Percentiles rank a stretch among this genome's conserved stretches.
Evolutionary conservation across 2,888 invertebrate genomes (phyloP).

Genomic region (Actias luna): DNA sequence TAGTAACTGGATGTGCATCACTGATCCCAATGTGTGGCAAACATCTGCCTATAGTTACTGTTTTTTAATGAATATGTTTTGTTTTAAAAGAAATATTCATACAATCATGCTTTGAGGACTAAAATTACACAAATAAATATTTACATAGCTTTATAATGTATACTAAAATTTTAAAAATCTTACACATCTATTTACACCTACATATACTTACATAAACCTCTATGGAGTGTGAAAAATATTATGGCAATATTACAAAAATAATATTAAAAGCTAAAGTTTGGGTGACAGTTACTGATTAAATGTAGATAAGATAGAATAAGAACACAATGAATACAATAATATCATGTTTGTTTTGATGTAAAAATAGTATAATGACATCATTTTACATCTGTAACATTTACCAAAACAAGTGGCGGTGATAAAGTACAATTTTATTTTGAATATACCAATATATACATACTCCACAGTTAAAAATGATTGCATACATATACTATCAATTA

Average conservation of each 20-base stretch:
- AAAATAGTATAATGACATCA: background rate
- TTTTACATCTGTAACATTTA: background rate
- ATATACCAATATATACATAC: background rate
- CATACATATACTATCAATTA: background rate
- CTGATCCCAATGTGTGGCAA: too few species aligned
- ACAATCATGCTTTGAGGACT: too few species aligned
- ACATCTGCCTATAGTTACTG: too few species aligned
- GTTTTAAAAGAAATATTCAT: too few species aligned
- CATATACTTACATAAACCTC: too few species aligned
- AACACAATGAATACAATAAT: background rate
- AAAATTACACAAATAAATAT: too few species aligned
- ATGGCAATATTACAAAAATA: background rate
- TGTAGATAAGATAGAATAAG: constrained; percentile 5
- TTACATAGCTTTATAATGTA: too few species aligned
- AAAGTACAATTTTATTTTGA: background rate
- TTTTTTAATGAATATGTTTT: too few species aligned
- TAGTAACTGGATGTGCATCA: too few species aligned
- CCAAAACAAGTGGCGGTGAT: background rate
- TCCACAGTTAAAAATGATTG: background rate
- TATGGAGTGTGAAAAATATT: too few species aligned
- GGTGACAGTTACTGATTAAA: background rate
- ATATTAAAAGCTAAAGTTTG: background rate
- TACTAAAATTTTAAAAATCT: too few species aligned
- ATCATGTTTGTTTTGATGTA: background rate
- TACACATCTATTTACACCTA: too few species aligned